A percentile compares a stretch with the other conserved stretches of the same genome.
These are phyloP conservation scores for Meiosimyza platycephala DNA, from an alignment of 2,888 invertebrate genomes.

Conservation along the genomic window DNA sequence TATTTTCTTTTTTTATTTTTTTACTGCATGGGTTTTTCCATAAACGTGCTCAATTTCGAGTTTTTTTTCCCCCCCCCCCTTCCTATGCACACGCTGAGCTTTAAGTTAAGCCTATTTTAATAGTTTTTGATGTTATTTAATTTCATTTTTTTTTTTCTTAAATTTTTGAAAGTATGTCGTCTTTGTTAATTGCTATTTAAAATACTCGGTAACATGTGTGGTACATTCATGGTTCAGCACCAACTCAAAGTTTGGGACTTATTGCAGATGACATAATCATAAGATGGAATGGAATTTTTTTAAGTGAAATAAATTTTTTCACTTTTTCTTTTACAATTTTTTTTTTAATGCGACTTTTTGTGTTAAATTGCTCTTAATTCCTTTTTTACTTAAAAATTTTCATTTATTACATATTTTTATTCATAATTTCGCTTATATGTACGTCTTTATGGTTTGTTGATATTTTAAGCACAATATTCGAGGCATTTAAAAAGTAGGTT, in stretches of 20 bases:
- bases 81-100: not conserved
- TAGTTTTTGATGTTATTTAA: not conserved
- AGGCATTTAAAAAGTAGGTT: no score
- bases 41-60: not conserved
- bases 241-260: not conserved
- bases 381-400: no score
- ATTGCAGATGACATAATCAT: not conserved
- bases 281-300: not conserved
- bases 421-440: no score
- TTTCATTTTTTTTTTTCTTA: no score
- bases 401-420: no score
- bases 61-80: no score
- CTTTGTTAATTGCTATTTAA: not conserved
- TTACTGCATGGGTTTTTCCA: not conserved
- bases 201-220: not conserved
- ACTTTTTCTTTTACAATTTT: no score
- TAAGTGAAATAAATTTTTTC: not conserved
- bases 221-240: not conserved
- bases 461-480: no score
- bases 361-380: no score
- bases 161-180: constrained; percentile 6
- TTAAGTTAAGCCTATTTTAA: constrained; percentile 4
- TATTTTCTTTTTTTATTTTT: not conserved
- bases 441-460: no score
- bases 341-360: no score